Evolutionary conservation across 2,113 vertebrate genomes (phyloP).

Genomic region (Etia nguti): DNA sequence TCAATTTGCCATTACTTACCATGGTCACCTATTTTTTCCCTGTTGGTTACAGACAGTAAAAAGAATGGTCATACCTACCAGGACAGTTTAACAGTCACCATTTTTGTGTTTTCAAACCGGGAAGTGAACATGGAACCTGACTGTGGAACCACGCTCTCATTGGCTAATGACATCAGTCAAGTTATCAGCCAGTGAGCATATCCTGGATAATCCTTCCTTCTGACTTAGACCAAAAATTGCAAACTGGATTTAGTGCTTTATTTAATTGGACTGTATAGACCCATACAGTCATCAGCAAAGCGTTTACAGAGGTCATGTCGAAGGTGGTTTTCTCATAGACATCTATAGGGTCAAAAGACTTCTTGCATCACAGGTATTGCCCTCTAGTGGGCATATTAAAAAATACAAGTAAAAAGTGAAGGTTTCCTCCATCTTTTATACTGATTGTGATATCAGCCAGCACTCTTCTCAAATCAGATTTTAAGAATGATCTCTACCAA

Average conservation of each 20-base stretch:
- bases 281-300: neutral
- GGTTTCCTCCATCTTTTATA: neutral
- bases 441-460: neutral
- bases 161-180: neutral
- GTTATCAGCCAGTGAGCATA: neutral
- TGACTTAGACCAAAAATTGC: neutral
- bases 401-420: neutral
- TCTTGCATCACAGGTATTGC: neutral
- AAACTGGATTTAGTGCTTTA: neutral
- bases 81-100: neutral
- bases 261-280: neutral
- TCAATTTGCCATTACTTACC: neutral
- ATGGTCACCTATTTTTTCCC: accelerated
- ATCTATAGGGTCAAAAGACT: neutral
- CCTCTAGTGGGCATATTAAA: neutral
- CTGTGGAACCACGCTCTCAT: neutral
- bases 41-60: accelerated
- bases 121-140: accelerated
- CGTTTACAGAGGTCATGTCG: accelerated
- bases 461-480: neutral
- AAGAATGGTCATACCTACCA: neutral
- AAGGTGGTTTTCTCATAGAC: neutral
- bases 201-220: neutral
- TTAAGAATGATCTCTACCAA: neutral
- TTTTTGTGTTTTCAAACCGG: accelerated